Evolutionary conservation across 2,888 invertebrate genomes (phyloP), one percentile per base, ranked within the genome.

Genomic region (Sceliomorpha sp.): DNA sequence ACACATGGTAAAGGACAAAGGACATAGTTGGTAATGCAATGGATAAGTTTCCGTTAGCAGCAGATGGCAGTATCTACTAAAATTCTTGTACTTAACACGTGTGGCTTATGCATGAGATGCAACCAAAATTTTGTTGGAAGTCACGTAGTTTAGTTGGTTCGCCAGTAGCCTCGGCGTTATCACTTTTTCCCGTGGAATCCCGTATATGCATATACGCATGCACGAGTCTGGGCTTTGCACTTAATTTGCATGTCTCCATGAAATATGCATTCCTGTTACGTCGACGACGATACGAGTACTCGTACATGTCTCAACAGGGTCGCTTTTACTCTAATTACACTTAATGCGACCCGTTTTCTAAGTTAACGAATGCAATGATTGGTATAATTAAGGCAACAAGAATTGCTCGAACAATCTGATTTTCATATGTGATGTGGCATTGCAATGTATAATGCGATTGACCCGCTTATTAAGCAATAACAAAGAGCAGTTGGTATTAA

Each of bases 201-300:
- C 32, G 40, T 62, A 67, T 67, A 63, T 72, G 66, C 53, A 66
- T 36, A 37, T 70, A 71, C 59, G 64, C 63, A 60, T 37, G 62
- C 44, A 31, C 68, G 34, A 63, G 63, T 55, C 9, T 58, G 58
- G 15, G 58, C 71, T 77, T 77, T 74, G 77, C 70, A 71, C 72
- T 76, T 74, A 74, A 80, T 79, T 79, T 80, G 73, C 77, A 80
- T 78, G 72, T 73, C 70, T 69, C 73, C 76, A 76, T 77, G 80
- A 78, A 79, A 80, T 79, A 79, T 80, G 77, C 75, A 77, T 78
- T 77, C 75, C 77, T 69, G 73, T 73, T 74, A 75, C 59, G 66
- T 55, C 59, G 59, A 66, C 66, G 59, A 58, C 68, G 55, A 59
- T 56, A 58, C 58, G 67, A 56, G 47, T 70, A 39, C 55, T 56